Evolutionary conservation across 2,113 vertebrate species (phyloP).

Genomic region (Setophaga kirtlandii): DNA sequence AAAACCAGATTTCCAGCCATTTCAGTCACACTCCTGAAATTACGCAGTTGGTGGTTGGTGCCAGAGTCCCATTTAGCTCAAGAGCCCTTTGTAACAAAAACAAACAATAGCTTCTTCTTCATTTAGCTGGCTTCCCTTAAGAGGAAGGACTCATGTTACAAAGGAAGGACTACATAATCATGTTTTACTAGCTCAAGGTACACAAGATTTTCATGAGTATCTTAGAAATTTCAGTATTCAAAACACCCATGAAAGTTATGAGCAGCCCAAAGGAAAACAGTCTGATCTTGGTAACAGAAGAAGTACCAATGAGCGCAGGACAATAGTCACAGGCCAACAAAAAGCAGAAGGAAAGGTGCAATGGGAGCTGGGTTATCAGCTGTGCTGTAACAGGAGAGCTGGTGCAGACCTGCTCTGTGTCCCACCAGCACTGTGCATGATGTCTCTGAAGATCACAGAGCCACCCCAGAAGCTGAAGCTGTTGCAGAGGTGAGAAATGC

Average conservation of each 20-base stretch:
- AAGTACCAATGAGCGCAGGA: background rate
- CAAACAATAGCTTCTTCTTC: slow-evolving; percentile 35
- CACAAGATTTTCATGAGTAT: background rate
- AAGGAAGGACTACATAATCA: background rate
- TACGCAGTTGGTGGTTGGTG: background rate
- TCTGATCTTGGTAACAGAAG: background rate
- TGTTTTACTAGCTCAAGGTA: background rate
- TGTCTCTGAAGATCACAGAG: background rate
- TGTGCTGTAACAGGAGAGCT: background rate
- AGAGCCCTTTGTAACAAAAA: slow-evolving; percentile 18
- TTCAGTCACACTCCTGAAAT: slow-evolving; percentile 1
- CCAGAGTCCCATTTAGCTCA: slow-evolving; percentile 17
- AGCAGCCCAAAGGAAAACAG: background rate
- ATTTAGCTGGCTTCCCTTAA: background rate
- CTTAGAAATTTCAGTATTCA: background rate
- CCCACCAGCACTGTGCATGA: background rate
- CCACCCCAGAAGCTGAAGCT: background rate
- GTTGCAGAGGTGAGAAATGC: background rate
- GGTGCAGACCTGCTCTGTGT: background rate
- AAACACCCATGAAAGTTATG: background rate
- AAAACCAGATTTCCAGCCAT: background rate
- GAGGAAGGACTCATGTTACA: slow-evolving; percentile 35
- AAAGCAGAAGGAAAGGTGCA: slow-evolving; percentile 23
- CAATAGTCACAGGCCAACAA: background rate
- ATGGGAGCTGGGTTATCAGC: background rate